phyloP scores from a whole-genome alignment of 1,140 invertebrate genomes.

The Venturia canescens region DNA sequence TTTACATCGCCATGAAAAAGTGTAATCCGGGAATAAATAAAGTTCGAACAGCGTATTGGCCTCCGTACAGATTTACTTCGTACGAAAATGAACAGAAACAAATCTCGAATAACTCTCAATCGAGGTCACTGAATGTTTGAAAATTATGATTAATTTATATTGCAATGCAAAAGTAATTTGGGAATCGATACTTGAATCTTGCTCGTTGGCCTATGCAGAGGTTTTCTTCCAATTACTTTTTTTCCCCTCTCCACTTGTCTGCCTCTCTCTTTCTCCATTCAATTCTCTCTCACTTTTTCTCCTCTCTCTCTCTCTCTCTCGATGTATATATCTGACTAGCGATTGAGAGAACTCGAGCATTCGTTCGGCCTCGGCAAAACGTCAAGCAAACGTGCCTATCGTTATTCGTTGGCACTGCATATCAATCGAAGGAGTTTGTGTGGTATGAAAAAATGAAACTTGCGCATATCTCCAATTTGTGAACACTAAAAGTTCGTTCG shows the following conservation, averaged over 20 bases:
- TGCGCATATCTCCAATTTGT: not conserved
- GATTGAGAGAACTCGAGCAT: slow-evolving; percentile 14
- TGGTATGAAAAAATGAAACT: slow-evolving; percentile 6
- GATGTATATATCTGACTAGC: not conserved
- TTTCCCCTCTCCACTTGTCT: not conserved
- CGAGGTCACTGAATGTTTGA: not conserved
- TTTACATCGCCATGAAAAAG: no score
- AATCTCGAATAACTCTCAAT: not conserved
- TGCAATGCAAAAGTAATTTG: not conserved
- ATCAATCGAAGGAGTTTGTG: not conserved
- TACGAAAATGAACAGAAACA: not conserved
- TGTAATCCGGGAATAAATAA: no score
- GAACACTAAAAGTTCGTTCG: not conserved
- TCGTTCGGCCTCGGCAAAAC: slow-evolving; percentile 4
- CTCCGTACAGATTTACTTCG: no score
- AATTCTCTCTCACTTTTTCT: not conserved
- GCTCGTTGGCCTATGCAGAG: not conserved
- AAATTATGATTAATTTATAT: not conserved
- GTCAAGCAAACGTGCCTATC: slow-evolving; percentile 9
- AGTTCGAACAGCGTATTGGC: no score
- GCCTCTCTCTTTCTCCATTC: not conserved
- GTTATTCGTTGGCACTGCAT: not conserved
- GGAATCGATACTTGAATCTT: not conserved
- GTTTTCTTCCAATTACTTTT: not conserved
- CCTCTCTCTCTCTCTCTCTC: not conserved